Conservation (phyloP, 2,113 vertebrate genomes). For the Channa argus region DNA sequence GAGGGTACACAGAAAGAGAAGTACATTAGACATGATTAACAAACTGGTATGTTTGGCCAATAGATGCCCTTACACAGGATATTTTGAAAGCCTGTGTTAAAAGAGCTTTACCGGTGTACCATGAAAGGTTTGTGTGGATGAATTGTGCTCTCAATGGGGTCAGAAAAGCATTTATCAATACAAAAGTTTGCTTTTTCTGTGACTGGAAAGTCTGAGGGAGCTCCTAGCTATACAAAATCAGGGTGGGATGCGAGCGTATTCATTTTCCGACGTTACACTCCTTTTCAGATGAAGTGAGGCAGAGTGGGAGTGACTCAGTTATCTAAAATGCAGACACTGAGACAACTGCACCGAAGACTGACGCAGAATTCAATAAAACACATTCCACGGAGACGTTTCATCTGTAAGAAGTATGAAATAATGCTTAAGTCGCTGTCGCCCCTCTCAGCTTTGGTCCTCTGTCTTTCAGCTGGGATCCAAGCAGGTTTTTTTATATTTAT, state of each 20-base stretch:
- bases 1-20: conserved; percentile 57
- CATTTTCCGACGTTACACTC: conserved; percentile 63
- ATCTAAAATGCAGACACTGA: conserved; percentile 67
- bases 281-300: conserved; percentile 74
- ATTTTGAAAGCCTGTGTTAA: conserved; percentile 71
- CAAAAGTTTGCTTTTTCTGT: conserved; percentile 44
- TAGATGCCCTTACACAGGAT: conserved; percentile 68
- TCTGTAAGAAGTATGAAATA: conserved; percentile 30
- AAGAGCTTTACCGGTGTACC: conserved; percentile 67
- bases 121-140: conserved; percentile 55
- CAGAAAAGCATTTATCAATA: conserved; percentile 64
- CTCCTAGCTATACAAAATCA: conserved; percentile 42
- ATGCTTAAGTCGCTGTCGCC: conserved; percentile 25
- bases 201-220: conserved; percentile 58
- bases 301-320: conserved; percentile 67
- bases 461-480: conserved; percentile 14
- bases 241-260: conserved; percentile 54
- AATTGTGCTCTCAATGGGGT: conserved; percentile 57
- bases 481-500: conserved; percentile 28
- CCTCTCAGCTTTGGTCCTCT: conserved; percentile 8
- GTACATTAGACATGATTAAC: conserved; percentile 57
- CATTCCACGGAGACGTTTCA: conserved; percentile 38
- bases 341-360: conserved; percentile 53
- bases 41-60: conserved; percentile 69
- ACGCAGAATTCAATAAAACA: conserved; percentile 40